phyloP scores from a whole-genome alignment of 1,140 invertebrate species.

The Calephelis nemesis region DNA sequence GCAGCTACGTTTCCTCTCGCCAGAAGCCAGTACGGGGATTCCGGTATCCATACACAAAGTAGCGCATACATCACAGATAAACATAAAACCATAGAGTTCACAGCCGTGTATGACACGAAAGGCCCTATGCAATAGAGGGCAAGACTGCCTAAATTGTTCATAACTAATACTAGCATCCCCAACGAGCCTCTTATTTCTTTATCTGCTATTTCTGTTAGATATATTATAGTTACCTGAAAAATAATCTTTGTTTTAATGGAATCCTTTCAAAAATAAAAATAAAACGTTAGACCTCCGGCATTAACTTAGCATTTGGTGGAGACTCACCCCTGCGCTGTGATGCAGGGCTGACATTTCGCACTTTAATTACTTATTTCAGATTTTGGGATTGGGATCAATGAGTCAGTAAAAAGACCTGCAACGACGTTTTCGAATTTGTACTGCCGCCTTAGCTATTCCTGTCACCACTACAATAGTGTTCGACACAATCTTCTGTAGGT shows the following conservation, averaged over 20 bases:
- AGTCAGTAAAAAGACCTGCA: too few relatives aligned
- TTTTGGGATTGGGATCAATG: too few relatives aligned
- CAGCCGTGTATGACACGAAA: slow-evolving; percentile 73
- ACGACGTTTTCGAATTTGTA: too few relatives aligned
- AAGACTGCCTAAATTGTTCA: slow-evolving; percentile 84
- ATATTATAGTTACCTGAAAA: slow-evolving; percentile 81
- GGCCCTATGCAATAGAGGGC: slow-evolving; percentile 79
- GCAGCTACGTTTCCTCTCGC: slow-evolving; percentile 76
- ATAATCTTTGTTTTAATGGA: slow-evolving; percentile 21
- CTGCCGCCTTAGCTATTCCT: too few relatives aligned
- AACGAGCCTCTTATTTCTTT: slow-evolving; percentile 83
- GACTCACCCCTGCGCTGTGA: too few relatives aligned
- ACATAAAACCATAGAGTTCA: slow-evolving; percentile 72
- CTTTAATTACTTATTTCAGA: too few relatives aligned
- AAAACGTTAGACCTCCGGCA: too few relatives aligned
- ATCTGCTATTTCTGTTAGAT: slow-evolving; percentile 86
- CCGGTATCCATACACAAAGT: slow-evolving; percentile 85
- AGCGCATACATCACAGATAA: slow-evolving; percentile 80
- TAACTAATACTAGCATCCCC: slow-evolving; percentile 84
- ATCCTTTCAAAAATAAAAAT: too few relatives aligned
- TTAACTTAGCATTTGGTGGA: too few relatives aligned
- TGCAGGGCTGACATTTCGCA: too few relatives aligned
- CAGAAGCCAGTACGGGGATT: slow-evolving; percentile 87
- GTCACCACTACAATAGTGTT: too few relatives aligned
- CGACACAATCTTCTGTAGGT: too few relatives aligned